Evolutionary conservation across 2,888 invertebrate genomes (phyloP).

Genomic region (Drosophila formosana): DNA sequence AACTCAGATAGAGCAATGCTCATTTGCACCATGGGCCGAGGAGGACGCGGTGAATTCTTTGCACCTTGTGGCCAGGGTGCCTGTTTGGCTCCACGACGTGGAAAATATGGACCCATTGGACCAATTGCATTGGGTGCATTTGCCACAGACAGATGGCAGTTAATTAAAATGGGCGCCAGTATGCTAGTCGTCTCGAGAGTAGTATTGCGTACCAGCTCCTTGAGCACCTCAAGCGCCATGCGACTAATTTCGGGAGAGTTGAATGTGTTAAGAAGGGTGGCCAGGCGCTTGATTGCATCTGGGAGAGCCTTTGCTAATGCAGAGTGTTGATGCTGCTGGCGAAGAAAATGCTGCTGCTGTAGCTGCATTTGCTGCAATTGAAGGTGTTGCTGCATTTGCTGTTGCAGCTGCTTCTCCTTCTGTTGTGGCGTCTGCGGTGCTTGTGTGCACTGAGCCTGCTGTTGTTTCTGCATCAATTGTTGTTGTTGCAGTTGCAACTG

Average conservation of each 20-base stretch:
- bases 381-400: constrained; percentile 81
- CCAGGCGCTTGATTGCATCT: constrained; percentile 93
- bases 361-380: constrained; percentile 80
- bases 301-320: constrained; percentile 92
- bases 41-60: constrained; percentile 90
- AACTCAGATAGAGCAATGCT: constrained; percentile 91
- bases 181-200: constrained; percentile 88
- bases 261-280: constrained; percentile 94
- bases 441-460: constrained; percentile 71
- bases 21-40: constrained; percentile 93
- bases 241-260: constrained; percentile 94
- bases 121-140: constrained; percentile 89
- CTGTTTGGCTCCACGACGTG: constrained; percentile 88
- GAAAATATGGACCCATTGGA: constrained; percentile 91
- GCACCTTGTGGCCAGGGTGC: constrained; percentile 86
- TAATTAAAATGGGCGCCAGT: constrained; percentile 93
- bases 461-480: constrained; percentile 69
- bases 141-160: constrained; percentile 93
- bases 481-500: constrained; percentile 75
- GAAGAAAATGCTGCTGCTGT: constrained; percentile 80
- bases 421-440: constrained; percentile 77
- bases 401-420: constrained; percentile 79
- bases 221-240: constrained; percentile 89
- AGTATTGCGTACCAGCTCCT: constrained; percentile 84
- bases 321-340: constrained; percentile 82